Percentiles rank a stretch among this genome's conserved stretches.
phyloP scores from a whole-genome alignment of 2,113 vertebrate species.

The Prolemur simus region DNA sequence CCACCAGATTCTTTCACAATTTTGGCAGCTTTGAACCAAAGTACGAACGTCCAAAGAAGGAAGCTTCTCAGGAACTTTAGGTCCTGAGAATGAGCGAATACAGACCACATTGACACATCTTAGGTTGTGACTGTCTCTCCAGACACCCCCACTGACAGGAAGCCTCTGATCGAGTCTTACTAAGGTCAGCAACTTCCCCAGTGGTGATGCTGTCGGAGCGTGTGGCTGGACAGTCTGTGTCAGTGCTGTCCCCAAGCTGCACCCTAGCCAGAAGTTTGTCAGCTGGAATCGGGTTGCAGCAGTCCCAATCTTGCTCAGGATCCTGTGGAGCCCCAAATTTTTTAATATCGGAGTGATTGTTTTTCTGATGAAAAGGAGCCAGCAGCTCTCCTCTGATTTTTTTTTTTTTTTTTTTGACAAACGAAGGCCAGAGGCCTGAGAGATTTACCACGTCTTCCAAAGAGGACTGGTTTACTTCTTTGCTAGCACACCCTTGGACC shows the following conservation, averaged over 20 bases:
- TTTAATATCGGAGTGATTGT: background rate
- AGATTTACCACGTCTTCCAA: background rate
- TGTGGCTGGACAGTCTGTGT: background rate
- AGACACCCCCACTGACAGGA: background rate
- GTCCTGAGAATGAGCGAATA: background rate
- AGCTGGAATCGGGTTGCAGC: background rate
- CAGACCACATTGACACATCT: background rate
- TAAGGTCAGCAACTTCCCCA: background rate
- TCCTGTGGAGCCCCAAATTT: background rate
- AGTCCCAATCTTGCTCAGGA: background rate
- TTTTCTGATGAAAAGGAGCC: background rate
- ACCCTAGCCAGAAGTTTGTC: background rate
- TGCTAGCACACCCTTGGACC: background rate
- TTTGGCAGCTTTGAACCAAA: conserved; percentile 62
- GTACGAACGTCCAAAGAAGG: background rate
- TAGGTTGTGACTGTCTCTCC: background rate
- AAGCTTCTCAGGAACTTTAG: background rate
- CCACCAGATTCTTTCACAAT: conserved; percentile 19
- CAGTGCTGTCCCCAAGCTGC: background rate
- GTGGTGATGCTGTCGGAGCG: background rate
- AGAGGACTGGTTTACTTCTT: background rate
- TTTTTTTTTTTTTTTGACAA: background rate
- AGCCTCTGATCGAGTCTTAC: background rate
- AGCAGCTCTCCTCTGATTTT: background rate
- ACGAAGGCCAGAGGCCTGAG: background rate